Evolutionary conservation across 2,888 invertebrate species (phyloP).

Genomic region (Drosophila prostipennis): DNA sequence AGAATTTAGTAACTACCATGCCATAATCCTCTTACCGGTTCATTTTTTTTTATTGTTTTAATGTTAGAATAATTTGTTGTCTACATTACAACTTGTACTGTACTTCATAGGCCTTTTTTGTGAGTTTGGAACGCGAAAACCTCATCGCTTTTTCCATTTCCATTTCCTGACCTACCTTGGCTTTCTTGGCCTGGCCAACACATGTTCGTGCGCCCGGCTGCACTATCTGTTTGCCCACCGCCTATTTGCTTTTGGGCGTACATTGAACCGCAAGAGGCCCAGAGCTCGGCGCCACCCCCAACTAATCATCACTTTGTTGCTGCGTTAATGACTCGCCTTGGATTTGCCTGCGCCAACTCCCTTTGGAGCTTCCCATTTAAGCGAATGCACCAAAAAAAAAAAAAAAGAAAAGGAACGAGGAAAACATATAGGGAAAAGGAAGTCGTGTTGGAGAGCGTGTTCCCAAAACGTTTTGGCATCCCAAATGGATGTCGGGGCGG

Average conservation of each 20-base stretch:
- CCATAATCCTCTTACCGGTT: too few relatives aligned
- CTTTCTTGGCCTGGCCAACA: constrained; percentile 34
- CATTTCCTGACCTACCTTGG: constrained; percentile 64
- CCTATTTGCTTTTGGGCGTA: constrained; percentile 74
- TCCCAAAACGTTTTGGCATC: constrained; percentile 78
- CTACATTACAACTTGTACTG: background rate
- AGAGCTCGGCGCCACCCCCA: constrained; percentile 13
- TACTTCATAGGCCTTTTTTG: constrained; percentile 25
- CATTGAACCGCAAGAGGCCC: constrained; percentile 63
- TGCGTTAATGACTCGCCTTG: constrained; percentile 68
- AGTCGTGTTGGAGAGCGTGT: constrained; percentile 47
- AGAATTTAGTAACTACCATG: too few relatives aligned
- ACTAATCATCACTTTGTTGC: constrained; percentile 77
- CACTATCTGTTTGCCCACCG: constrained; percentile 31
- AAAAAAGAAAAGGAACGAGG: background rate
- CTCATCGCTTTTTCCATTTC: constrained; percentile 46
- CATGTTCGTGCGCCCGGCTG: constrained; percentile 3
- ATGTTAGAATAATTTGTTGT: too few relatives aligned
- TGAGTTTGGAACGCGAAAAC: constrained; percentile 51
- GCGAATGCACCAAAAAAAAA: constrained; percentile 43
- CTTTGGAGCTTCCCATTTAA: constrained; percentile 47
- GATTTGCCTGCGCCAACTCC: constrained; percentile 22
- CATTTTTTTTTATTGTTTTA: too few relatives aligned
- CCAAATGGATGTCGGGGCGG: constrained; percentile 57
- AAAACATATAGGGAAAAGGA: constrained; percentile 2